A percentile compares a stretch with the other conserved stretches of the same genome.
These are phyloP conservation scores for Dryas iulia DNA, from an alignment of 1,140 invertebrate species.

Conservation along the genomic window DNA sequence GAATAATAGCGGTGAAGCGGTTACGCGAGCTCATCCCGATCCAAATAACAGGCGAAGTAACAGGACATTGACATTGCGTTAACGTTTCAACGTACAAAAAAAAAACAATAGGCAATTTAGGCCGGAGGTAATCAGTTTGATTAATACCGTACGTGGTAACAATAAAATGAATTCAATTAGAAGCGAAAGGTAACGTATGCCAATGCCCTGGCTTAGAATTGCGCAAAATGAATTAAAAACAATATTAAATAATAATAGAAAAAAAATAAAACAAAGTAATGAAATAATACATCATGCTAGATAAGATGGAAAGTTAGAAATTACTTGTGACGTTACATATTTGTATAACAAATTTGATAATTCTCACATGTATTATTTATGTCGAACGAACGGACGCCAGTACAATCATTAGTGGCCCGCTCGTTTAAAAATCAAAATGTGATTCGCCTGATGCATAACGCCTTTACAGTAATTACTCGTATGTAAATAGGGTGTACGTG, in stretches of 20 bases:
- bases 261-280: conserved; percentile 68
- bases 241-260: conserved; percentile 26
- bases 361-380: conserved; percentile 70
- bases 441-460: conserved; percentile 63
- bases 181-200: conserved; percentile 82
- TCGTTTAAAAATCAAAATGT: conserved; percentile 74
- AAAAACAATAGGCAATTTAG: conserved; percentile 79
- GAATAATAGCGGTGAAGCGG: conserved; percentile 49
- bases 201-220: conserved; percentile 90
- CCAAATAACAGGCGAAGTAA: conserved; percentile 74
- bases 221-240: conserved; percentile 75
- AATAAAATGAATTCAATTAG: conserved; percentile 78
- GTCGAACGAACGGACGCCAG: conserved; percentile 65
- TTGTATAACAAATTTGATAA: conserved; percentile 68
- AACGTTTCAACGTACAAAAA: conserved; percentile 63
- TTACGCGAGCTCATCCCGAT: conserved; percentile 55
- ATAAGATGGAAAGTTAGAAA: conserved; percentile 75
- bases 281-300: conserved; percentile 78
- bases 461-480: conserved; percentile 66
- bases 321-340: conserved; percentile 64
- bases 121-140: conserved; percentile 76
- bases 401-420: conserved; percentile 47
- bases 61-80: conserved; percentile 87
- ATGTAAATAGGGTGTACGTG: conserved; percentile 75
- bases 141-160: conserved; percentile 75